Conservation (phyloP, 1,140 invertebrate genomes). For the Pseudomyrmex sp. region DNA sequence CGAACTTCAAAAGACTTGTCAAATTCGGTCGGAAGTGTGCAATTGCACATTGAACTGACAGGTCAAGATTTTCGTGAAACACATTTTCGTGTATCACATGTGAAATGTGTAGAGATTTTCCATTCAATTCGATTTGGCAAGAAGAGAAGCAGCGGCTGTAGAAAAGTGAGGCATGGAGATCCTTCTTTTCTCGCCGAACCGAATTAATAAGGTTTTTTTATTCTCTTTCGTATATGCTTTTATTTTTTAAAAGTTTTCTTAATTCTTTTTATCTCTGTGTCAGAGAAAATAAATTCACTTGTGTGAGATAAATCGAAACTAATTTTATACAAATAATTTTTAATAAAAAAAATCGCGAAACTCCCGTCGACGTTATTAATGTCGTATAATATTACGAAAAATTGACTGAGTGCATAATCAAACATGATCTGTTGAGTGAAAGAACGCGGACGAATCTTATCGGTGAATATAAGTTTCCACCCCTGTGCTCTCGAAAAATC, state of each 20-base stretch:
- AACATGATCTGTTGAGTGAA: not conserved
- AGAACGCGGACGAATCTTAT: constrained; percentile 16
- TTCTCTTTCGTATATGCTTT: too few species aligned
- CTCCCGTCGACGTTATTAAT: constrained; percentile 13
- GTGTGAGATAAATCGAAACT: constrained; percentile 16
- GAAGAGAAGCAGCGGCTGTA: too few species aligned
- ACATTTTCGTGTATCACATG: not conserved
- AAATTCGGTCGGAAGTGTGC: constrained; percentile 12
- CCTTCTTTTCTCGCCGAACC: too few species aligned
- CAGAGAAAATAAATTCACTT: not conserved
- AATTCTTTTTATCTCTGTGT: not conserved
- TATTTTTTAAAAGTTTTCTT: too few species aligned
- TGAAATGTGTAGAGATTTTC: not conserved
- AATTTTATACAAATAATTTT: not conserved
- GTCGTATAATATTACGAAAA: not conserved
- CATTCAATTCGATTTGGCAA: too few species aligned
- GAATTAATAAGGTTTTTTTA: too few species aligned
- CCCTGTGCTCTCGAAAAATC: constrained; percentile 22
- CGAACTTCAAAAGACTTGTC: constrained; percentile 19
- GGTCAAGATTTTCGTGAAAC: not conserved
- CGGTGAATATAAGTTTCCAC: constrained; percentile 26
- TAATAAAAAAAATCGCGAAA: not conserved
- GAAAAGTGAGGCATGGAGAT: too few species aligned
- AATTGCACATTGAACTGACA: not conserved
- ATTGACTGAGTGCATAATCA: not conserved